A percentile compares a stretch with the other conserved stretches of the same genome.
These are phyloP conservation scores for Lasioglossum morio DNA, from an alignment of 2,888 invertebrate genomes.

Conservation along the genomic window DNA sequence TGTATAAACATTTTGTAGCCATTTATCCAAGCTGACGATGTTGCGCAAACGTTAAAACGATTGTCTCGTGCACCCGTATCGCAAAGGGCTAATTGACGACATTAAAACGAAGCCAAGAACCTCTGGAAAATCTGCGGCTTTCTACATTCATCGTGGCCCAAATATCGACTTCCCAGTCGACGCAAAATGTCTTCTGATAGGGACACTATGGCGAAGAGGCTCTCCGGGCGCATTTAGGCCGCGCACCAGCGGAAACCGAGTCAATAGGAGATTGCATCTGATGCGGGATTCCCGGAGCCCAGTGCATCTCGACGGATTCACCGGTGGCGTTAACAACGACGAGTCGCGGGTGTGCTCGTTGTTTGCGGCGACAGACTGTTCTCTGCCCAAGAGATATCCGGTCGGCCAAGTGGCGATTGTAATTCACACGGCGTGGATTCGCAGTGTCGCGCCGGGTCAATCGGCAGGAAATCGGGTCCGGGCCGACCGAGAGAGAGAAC, in stretches of 20 bases:
- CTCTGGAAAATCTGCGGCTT: background rate
- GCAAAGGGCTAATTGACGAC: background rate
- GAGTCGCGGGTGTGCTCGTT: background rate
- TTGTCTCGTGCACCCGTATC: background rate
- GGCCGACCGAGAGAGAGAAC: slow-evolving; percentile 23
- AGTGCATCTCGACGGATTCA: slow-evolving; percentile 9
- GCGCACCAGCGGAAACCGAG: background rate
- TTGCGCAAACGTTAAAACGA: too few species aligned
- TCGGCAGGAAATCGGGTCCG: slow-evolving; percentile 7
- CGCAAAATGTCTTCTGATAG: background rate
- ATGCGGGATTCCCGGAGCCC: background rate
- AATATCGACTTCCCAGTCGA: background rate
- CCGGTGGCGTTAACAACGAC: background rate
- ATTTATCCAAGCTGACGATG: too few species aligned
- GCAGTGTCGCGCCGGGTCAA: background rate
- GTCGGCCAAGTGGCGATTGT: slow-evolving; percentile 13
- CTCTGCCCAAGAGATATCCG: background rate
- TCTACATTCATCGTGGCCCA: background rate
- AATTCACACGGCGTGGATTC: slow-evolving; percentile 19
- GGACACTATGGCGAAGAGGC: background rate
- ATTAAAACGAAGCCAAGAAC: background rate
- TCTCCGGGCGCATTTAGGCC: background rate
- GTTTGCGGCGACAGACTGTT: slow-evolving; percentile 8
- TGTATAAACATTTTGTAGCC: too few species aligned
- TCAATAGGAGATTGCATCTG: slow-evolving; percentile 5